Conservation (phyloP, 2,888 invertebrate species). For the Galeopsomyia nigrocyanea region DNA sequence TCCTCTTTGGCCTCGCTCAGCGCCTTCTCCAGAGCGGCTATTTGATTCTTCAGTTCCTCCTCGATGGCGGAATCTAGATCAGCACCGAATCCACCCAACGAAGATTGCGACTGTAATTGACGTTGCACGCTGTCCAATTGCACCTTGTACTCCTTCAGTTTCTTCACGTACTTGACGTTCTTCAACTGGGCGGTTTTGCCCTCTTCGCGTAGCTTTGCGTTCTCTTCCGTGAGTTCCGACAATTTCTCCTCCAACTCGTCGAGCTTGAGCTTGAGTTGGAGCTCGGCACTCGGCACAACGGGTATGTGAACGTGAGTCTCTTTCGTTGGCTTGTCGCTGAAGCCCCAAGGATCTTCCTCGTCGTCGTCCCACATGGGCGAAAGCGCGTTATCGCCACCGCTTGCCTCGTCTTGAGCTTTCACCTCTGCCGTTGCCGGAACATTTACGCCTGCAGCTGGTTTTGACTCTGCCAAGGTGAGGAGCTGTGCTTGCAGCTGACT, state of each 20-base stretch:
- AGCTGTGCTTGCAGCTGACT: slow-evolving; percentile 31
- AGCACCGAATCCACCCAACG: slow-evolving; percentile 66
- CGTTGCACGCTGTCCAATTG: slow-evolving; percentile 75
- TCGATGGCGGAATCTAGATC: slow-evolving; percentile 84
- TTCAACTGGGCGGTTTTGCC: slow-evolving; percentile 78
- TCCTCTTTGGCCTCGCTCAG: slow-evolving; percentile 74
- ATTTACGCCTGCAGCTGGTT: too few relatives aligned
- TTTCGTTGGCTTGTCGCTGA: slow-evolving; percentile 66
- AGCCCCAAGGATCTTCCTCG: slow-evolving; percentile 75
- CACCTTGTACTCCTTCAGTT: slow-evolving; percentile 85
- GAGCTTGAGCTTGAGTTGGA: slow-evolving; percentile 66
- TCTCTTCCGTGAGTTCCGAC: slow-evolving; percentile 73
- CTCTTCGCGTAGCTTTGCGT: slow-evolving; percentile 74
- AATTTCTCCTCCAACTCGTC: slow-evolving; percentile 74
- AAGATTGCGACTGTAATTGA: slow-evolving; percentile 72
- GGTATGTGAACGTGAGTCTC: slow-evolving; percentile 51
- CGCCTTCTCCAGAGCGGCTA: slow-evolving; percentile 77
- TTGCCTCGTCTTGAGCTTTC: too few relatives aligned
- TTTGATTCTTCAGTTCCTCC: slow-evolving; percentile 82
- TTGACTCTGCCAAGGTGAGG: too few relatives aligned
- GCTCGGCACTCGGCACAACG: slow-evolving; percentile 54
- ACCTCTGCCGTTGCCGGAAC: too few relatives aligned
- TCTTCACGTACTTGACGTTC: slow-evolving; percentile 84
- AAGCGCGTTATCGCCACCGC: too few relatives aligned
- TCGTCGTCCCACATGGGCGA: slow-evolving; percentile 61